Evolutionary conservation across 2,797 vertebrate genomes (phyloP).

Genomic region (Rhinichthys osculus): DNA sequence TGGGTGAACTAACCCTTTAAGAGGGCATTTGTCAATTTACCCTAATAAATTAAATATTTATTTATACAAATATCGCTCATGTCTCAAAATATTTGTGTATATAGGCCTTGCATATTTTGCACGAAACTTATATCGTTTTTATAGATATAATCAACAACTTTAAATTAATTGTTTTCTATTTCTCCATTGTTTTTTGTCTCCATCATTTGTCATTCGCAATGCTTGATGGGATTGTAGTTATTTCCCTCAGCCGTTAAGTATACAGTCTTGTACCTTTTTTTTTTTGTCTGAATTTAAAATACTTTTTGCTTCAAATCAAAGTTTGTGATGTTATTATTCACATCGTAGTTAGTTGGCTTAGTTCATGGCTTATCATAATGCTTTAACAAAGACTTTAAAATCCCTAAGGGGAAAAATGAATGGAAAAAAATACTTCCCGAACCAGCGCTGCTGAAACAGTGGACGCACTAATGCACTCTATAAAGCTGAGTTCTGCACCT

Average conservation of each 20-base stretch:
- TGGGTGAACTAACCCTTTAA: not conserved
- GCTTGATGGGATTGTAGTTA: no score
- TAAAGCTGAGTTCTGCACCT: not conserved
- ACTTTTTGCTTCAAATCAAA: not conserved
- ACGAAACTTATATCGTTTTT: not conserved
- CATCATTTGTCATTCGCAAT: not conserved
- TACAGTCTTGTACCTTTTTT: not conserved
- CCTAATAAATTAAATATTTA: not conserved
- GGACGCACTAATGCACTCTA: not conserved
- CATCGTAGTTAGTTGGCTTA: not conserved
- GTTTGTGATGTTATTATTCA: not conserved
- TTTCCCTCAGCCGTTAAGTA: no score
- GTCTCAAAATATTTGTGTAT: not conserved
- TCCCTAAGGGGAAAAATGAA: not conserved
- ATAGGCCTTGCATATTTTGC: no score
- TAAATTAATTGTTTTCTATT: no score
- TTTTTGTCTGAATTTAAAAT: not conserved
- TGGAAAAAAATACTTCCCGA: not conserved
- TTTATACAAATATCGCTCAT: no score
- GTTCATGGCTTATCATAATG: not conserved
- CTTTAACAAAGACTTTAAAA: not conserved
- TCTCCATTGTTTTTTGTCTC: not conserved
- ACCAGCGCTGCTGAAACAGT: not conserved
- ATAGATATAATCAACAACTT: not conserved
- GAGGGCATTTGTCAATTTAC: not conserved